Conservation (phyloP, 2,797 vertebrate species). For the Kryptolebias ocellatus region DNA sequence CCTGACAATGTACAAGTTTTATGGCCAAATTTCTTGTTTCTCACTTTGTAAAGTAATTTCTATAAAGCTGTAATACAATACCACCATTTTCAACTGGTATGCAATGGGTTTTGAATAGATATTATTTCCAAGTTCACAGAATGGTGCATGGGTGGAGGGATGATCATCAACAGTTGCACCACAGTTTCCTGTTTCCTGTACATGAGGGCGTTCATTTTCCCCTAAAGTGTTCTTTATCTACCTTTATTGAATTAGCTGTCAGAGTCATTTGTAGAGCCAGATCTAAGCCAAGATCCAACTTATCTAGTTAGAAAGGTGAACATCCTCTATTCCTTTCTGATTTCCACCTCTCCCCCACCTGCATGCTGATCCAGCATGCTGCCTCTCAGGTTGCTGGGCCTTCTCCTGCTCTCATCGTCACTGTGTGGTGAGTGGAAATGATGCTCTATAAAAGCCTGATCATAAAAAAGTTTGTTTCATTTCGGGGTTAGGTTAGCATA, state of each 20-base stretch:
- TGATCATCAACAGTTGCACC: not conserved
- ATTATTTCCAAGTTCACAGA: not conserved
- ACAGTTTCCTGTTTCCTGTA: slow-evolving; percentile 55
- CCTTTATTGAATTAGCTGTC: not conserved
- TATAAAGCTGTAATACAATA: not conserved
- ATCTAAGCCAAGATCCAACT: not conserved
- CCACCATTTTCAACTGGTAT: not conserved
- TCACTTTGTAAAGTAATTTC: too few relatives aligned
- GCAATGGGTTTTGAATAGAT: not conserved
- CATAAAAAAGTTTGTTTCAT: not conserved
- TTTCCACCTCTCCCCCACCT: not conserved
- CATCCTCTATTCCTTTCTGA: slow-evolving; percentile 12
- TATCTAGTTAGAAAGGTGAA: slow-evolving; percentile 2
- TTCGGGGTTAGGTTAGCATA: not conserved
- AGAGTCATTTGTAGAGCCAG: not conserved
- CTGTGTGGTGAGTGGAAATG: slow-evolving; percentile 61
- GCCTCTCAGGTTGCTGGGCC: slow-evolving; percentile 29
- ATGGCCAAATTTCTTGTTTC: not conserved
- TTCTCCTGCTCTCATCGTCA: slow-evolving; percentile 37
- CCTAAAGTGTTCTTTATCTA: not conserved
- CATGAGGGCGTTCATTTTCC: slow-evolving; percentile 38
- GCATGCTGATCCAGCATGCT: slow-evolving; percentile 15
- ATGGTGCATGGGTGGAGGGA: not conserved
- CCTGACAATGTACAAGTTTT: not conserved
- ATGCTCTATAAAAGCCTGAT: not conserved